Percentiles rank a stretch among this genome's conserved stretches.
Evolutionary conservation across 2,888 invertebrate species (phyloP).

Genomic region (Callinectes sapidus): DNA sequence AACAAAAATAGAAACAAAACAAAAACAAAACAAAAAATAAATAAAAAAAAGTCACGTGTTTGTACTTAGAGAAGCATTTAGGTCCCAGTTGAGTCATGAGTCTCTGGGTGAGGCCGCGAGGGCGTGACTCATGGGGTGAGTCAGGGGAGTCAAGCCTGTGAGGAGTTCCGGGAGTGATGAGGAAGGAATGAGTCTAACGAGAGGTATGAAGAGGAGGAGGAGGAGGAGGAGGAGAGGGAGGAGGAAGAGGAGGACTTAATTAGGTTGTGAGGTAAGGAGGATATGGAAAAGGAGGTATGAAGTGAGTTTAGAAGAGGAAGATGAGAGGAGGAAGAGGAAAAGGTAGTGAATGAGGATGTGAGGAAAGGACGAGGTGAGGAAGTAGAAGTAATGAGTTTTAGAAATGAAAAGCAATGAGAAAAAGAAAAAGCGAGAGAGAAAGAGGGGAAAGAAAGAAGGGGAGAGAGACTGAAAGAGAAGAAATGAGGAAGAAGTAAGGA

Average conservation of each 20-base stretch:
- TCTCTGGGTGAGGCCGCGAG: background rate
- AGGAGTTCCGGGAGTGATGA: slow-evolving; percentile 9
- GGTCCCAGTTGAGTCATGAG: background rate
- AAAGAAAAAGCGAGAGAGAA: background rate
- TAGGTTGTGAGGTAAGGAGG: background rate
- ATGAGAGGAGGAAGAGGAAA: too few species aligned
- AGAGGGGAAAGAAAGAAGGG: background rate
- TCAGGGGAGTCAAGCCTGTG: background rate
- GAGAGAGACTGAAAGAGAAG: background rate
- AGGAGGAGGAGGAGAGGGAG: background rate
- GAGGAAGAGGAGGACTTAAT: background rate
- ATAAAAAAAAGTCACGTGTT: background rate
- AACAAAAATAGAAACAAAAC: too few species aligned
- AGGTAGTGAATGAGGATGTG: background rate
- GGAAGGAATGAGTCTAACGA: slow-evolving; percentile 8
- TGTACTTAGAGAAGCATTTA: background rate
- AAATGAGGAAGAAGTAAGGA: too few species aligned
- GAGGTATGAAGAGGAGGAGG: background rate
- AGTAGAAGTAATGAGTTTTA: background rate
- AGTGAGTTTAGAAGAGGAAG: background rate
- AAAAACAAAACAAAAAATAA: too few species aligned
- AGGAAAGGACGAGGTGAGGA: background rate
- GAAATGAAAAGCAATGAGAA: background rate
- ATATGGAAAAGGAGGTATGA: background rate
- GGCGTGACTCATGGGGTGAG: background rate